phyloP scores from a whole-genome alignment of 2,797 vertebrate species.

The Pristis pectinata region DNA sequence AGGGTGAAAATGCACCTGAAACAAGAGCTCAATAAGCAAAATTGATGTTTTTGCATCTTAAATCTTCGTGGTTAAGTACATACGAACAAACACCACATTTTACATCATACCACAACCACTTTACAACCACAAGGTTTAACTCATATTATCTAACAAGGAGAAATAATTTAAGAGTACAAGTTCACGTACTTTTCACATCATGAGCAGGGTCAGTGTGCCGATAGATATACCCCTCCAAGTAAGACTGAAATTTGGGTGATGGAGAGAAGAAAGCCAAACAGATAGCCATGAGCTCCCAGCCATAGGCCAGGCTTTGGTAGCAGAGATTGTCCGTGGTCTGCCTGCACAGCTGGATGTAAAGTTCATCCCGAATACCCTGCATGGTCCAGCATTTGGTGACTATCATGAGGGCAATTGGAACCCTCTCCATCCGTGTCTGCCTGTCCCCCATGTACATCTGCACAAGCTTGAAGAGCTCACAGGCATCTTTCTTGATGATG shows the following conservation, averaged over 20 bases:
- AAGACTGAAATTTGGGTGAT: conserved; percentile 83
- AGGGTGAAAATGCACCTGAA: neutral
- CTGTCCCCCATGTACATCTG: conserved; percentile 88
- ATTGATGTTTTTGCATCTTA: neutral
- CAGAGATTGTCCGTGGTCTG: conserved; percentile 78
- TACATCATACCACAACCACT: neutral
- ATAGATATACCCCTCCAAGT: conserved; percentile 87
- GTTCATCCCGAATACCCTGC: conserved; percentile 78
- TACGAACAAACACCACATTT: no score
- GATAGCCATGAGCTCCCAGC: conserved; percentile 88
- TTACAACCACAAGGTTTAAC: neutral
- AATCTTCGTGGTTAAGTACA: neutral
- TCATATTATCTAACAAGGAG: neutral
- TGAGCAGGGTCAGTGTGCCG: conserved; percentile 72
- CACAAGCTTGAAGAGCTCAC: conserved; percentile 84
- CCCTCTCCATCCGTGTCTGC: conserved; percentile 71
- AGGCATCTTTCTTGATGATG: conserved; percentile 75
- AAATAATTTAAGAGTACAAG: neutral
- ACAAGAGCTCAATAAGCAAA: neutral
- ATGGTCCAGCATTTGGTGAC: conserved; percentile 84
- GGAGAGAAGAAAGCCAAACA: conserved; percentile 84
- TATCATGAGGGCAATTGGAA: conserved; percentile 67
- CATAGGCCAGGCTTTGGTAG: conserved; percentile 69
- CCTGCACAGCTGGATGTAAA: conserved; percentile 80
- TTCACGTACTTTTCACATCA: conserved; percentile 79